These are phyloP conservation scores for Pocillopora meandrina DNA, from an alignment of 92 coral and sea anemone species.

Conservation along the genomic window DNA sequence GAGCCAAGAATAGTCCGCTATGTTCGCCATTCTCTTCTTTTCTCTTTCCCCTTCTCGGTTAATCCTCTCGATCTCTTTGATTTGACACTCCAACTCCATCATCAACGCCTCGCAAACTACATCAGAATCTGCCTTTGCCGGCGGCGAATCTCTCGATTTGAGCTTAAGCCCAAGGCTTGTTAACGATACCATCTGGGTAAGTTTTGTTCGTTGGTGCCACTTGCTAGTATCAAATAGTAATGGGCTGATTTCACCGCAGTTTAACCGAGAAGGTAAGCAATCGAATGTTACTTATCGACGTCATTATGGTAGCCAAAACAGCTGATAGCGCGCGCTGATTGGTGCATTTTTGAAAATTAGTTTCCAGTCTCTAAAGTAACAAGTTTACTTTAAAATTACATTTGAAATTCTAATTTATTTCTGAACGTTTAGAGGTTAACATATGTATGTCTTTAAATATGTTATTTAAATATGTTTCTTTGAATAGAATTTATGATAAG, in stretches of 20 bases:
- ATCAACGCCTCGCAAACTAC: constrained; percentile 78
- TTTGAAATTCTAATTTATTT: too few relatives aligned
- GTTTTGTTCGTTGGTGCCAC: not conserved
- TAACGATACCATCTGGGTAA: constrained; percentile 48
- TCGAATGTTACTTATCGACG: constrained; percentile 7
- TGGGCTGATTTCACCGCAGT: not conserved
- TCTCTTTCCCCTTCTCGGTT: constrained; percentile 63
- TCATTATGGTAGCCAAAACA: constrained; percentile 13
- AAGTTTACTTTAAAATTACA: too few relatives aligned
- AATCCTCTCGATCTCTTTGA: constrained; percentile 60
- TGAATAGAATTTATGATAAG: too few relatives aligned
- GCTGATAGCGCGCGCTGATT: constrained; percentile 34
- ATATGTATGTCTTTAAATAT: too few relatives aligned
- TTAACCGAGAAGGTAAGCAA: not conserved
- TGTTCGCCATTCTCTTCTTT: constrained; percentile 58
- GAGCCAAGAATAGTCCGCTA: constrained; percentile 86
- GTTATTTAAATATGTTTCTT: too few relatives aligned
- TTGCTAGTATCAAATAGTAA: not conserved
- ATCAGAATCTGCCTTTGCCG: constrained; percentile 69
- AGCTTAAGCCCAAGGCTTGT: constrained; percentile 62
- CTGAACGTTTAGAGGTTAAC: too few relatives aligned
- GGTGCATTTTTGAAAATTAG: constrained; percentile 5
- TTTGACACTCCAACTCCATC: constrained; percentile 78
- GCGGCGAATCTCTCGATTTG: constrained; percentile 56
- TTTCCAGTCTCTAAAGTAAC: constrained; percentile 5